Conservation (phyloP, 2,113 vertebrate genomes). For the Solea solea region DNA sequence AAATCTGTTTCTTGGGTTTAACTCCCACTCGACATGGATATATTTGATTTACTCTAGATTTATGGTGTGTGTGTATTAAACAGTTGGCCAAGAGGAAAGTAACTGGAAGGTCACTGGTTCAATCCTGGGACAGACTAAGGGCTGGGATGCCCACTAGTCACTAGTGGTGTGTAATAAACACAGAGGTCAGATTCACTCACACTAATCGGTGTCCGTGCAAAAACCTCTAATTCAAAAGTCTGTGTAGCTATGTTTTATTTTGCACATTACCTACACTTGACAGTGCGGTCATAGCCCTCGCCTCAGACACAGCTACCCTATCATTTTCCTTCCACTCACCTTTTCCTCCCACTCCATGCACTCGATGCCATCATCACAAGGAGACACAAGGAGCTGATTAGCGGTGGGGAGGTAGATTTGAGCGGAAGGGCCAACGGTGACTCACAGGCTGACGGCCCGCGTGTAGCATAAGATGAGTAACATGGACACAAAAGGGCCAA, state of each 20-base stretch:
- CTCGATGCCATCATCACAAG: slow-evolving; percentile 1
- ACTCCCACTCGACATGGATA: slow-evolving; percentile 10
- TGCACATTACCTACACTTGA: neutral
- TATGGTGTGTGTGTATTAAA: slow-evolving; percentile 3
- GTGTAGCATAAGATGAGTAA: slow-evolving; percentile 40
- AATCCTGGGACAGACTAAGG: no score
- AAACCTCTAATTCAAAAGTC: neutral
- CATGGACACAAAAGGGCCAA: slow-evolving; percentile 22
- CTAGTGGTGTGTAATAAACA: no score
- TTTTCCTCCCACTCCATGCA: neutral
- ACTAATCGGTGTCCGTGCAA: no score
- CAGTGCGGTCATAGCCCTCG: neutral
- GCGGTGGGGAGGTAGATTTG: slow-evolving; percentile 39
- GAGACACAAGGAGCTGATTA: slow-evolving; percentile 45
- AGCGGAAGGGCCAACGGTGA: slow-evolving; percentile 51
- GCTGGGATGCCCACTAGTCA: no score
- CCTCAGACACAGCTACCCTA: slow-evolving; percentile 1
- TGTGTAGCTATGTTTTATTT: neutral
- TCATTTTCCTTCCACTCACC: slow-evolving; percentile 19
- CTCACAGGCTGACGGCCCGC: slow-evolving; percentile 38
- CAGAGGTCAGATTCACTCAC: no score
- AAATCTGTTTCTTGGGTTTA: slow-evolving; percentile 20
- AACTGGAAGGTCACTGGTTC: no score
- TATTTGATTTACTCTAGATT: slow-evolving; percentile 21
- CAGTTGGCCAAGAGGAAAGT: neutral